phyloP scores from a whole-genome alignment of 2,113 vertebrate species.

The Setophaga petechia region DNA sequence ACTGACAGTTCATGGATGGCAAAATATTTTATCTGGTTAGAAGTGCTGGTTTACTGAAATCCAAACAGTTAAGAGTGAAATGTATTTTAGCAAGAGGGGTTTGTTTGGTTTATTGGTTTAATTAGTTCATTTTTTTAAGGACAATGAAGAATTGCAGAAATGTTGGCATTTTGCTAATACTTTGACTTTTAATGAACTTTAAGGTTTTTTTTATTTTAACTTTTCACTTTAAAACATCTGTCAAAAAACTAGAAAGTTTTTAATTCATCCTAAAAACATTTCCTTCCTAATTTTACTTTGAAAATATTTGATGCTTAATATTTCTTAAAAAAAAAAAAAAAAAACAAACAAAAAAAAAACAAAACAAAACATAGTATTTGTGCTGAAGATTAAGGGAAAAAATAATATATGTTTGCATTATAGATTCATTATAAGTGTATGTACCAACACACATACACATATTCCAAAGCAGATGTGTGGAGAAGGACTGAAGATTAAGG shows the following conservation, averaged over 20 bases:
- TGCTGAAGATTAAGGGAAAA: no score
- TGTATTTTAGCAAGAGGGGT: accelerated
- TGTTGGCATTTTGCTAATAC: background rate
- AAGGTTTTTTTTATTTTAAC: no score
- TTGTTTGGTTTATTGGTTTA: background rate
- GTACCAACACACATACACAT: no score
- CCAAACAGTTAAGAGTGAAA: background rate
- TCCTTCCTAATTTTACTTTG: background rate
- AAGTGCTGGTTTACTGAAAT: background rate
- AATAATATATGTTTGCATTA: no score
- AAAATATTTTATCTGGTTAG: background rate
- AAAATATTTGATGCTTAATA: background rate
- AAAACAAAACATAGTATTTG: no score
- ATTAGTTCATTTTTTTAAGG: background rate
- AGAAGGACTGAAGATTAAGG: background rate
- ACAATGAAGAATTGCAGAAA: background rate
- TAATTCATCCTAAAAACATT: background rate
- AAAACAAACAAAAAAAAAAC: background rate
- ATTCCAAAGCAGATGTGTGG: no score
- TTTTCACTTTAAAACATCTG: background rate
- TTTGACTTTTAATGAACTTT: background rate
- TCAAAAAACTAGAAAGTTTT: background rate
- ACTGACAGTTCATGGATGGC: background rate
- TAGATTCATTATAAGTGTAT: no score
- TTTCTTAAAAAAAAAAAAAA: background rate